A percentile compares a stretch with the other conserved stretches of the same genome.
Evolutionary conservation across 2,113 vertebrate species (phyloP).

Genomic region (Pygoscelis antarcticus): DNA sequence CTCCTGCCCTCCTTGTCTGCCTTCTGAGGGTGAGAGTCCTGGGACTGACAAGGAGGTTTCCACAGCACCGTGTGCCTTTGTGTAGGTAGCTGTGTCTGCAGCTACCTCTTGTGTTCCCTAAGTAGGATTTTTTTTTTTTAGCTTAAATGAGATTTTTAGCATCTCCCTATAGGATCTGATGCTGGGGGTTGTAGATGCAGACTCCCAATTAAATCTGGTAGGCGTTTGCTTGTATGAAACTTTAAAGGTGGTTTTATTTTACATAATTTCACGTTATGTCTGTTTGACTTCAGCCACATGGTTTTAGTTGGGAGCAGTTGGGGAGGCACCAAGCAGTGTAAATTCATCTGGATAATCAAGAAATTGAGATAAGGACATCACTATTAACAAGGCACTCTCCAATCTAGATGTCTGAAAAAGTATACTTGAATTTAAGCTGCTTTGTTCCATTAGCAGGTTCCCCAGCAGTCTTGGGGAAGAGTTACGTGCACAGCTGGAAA

Average conservation of each 20-base stretch:
- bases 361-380: not conserved
- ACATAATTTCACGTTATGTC: not conserved
- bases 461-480: not conserved
- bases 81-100: not conserved
- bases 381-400: not conserved
- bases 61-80: not conserved
- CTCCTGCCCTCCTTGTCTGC: not conserved
- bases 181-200: not conserved
- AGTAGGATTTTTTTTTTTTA: not conserved
- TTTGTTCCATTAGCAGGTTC: accelerated
- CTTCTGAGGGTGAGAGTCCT: not conserved
- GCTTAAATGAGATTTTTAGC: not conserved
- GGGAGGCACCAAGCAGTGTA: not conserved
- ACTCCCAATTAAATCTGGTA: not conserved
- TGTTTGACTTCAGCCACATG: not conserved
- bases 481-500: not conserved
- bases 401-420: not conserved
- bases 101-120: not conserved
- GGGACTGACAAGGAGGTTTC: not conserved
- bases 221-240: not conserved
- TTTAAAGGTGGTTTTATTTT: not conserved
- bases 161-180: not conserved
- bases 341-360: not conserved
- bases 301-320: not conserved
- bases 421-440: not conserved